These are phyloP conservation scores for Geotrypetes seraphini DNA, from an alignment of 2,797 vertebrate species.

Conservation along the genomic window DNA sequence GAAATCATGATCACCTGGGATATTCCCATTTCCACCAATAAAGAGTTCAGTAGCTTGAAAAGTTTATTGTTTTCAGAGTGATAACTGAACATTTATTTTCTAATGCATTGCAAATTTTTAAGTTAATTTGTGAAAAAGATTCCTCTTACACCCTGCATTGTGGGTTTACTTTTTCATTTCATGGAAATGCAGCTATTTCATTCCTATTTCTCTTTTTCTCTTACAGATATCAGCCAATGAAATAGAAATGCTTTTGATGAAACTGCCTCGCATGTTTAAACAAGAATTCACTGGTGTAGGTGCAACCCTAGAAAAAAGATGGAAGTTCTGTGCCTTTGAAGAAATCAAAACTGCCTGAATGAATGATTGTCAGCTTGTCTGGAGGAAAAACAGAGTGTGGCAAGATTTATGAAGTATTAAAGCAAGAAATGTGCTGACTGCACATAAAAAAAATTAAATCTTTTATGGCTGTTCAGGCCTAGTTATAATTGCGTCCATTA, in stretches of 20 bases:
- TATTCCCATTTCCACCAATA: too few relatives aligned
- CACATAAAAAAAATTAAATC: constrained; percentile 21
- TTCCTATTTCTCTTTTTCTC: constrained; percentile 16
- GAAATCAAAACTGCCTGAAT: constrained; percentile 75
- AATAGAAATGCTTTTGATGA: constrained; percentile 81
- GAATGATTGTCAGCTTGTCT: constrained; percentile 21
- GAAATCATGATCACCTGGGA: too few relatives aligned
- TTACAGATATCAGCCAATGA: constrained; percentile 80
- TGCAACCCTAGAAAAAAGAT: constrained; percentile 88
- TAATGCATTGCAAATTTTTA: too few relatives aligned
- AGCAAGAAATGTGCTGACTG: constrained; percentile 22
- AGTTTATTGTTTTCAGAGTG: too few relatives aligned
- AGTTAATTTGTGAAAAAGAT: too few relatives aligned
- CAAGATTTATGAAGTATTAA: constrained; percentile 24
- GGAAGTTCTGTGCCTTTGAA: constrained; percentile 94
- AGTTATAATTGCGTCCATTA: constrained; percentile 52
- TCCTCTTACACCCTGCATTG: too few relatives aligned
- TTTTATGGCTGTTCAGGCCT: constrained; percentile 35
- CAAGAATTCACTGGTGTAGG: constrained; percentile 93
- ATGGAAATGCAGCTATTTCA: too few relatives aligned
- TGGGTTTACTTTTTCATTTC: too few relatives aligned
- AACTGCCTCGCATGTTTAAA: constrained; percentile 83
- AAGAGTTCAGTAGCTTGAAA: too few relatives aligned
- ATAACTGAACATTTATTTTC: too few relatives aligned
- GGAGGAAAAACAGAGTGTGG: constrained; percentile 23